A percentile compares a stretch with the other conserved stretches of the same genome.
Evolutionary conservation across 2,113 vertebrate species (phyloP).

Genomic region (Salvelinus sp.): DNA sequence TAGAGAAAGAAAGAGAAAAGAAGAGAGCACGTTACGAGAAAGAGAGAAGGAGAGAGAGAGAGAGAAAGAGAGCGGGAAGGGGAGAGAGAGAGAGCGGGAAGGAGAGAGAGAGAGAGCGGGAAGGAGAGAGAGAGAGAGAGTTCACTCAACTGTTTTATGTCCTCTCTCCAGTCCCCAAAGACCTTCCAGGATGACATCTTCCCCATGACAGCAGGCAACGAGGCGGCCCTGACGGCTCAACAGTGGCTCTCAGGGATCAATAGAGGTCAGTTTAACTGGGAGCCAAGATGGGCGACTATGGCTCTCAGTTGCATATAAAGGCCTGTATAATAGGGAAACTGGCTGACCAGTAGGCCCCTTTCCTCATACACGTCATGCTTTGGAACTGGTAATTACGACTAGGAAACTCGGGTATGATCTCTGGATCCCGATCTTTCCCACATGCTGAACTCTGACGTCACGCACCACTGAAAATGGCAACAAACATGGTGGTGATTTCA

Average conservation of each 20-base stretch:
- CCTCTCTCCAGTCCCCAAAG: slow-evolving; percentile 73
- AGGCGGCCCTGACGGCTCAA: slow-evolving; percentile 83
- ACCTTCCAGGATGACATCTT: slow-evolving; percentile 93
- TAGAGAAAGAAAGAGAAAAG: too few species aligned
- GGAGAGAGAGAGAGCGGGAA: neutral
- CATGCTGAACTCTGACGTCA: too few species aligned
- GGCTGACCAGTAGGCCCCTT: too few species aligned
- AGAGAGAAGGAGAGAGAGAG: neutral
- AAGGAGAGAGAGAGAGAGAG: neutral
- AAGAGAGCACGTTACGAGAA: neutral
- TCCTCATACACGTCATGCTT: too few species aligned
- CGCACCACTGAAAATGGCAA: too few species aligned
- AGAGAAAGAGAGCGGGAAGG: neutral
- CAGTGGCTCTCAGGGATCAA: slow-evolving; percentile 85
- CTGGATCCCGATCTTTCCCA: too few species aligned
- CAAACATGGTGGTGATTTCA: too few species aligned
- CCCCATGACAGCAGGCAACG: slow-evolving; percentile 82
- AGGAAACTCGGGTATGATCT: too few species aligned
- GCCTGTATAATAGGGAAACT: too few species aligned
- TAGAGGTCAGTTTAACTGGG: neutral
- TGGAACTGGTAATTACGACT: too few species aligned
- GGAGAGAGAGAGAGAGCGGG: neutral
- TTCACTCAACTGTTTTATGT: neutral
- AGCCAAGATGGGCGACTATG: neutral
- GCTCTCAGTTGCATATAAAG: too few species aligned